phyloP scores from a whole-genome alignment of 1,140 invertebrate species.

The Arion vulgaris region DNA sequence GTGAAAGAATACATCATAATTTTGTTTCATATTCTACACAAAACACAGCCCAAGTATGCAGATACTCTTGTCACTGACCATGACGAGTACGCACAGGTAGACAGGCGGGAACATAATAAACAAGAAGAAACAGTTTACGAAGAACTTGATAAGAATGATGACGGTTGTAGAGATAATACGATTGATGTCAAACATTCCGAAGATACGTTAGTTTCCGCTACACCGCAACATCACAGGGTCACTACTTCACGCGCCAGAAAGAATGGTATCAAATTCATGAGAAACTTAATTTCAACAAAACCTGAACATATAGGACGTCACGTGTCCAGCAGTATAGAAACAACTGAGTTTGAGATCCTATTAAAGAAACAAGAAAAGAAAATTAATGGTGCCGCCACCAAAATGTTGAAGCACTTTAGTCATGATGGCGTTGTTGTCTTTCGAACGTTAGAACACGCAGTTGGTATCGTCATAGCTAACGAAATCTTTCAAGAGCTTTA shows the following conservation, averaged over 20 bases:
- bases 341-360: not conserved
- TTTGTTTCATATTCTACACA: not conserved
- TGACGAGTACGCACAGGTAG: not conserved
- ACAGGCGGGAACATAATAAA: not conserved
- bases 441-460: constrained; percentile 5
- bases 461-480: constrained; percentile 16
- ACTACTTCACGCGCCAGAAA: too few relatives aligned
- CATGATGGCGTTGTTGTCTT: constrained; percentile 26
- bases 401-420: constrained; percentile 12
- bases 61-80: not conserved
- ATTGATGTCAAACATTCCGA: too few relatives aligned
- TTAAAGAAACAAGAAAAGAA: not conserved
- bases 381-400: not conserved
- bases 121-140: not conserved
- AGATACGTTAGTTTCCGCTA: not conserved
- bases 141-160: too few relatives aligned
- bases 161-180: too few relatives aligned
- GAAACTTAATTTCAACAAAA: not conserved
- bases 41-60: not conserved
- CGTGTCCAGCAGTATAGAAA: not conserved
- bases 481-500: constrained; percentile 17
- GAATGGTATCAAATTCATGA: not conserved
- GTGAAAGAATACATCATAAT: constrained; percentile 62
- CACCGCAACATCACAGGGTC: too few relatives aligned
- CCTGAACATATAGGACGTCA: not conserved